Percentiles rank a stretch among this genome's conserved stretches.
Evolutionary conservation across 2,113 vertebrate genomes (phyloP).

Genomic region (Salvelinus fontinalis): DNA sequence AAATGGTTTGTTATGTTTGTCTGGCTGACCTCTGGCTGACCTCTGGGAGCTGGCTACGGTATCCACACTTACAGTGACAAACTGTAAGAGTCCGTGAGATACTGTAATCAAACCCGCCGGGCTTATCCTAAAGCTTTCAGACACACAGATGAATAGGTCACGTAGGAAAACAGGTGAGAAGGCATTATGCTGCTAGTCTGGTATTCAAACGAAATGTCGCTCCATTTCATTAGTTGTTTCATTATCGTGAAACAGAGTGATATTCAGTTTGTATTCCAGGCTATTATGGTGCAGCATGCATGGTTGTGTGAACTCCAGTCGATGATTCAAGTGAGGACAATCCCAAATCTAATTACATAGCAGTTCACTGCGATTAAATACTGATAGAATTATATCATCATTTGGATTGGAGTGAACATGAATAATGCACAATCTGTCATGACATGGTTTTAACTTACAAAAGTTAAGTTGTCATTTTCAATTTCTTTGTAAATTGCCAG

Average conservation of each 20-base stretch:
- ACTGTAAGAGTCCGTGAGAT: conserved; percentile 3
- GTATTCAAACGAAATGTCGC: too few species aligned
- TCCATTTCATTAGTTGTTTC: too few species aligned
- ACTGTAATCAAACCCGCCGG: conserved; percentile 6
- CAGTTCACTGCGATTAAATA: background rate
- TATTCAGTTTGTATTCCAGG: too few species aligned
- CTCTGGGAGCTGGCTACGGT: conserved; percentile 10
- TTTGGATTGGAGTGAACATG: background rate
- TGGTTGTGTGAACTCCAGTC: background rate
- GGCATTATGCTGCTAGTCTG: too few species aligned
- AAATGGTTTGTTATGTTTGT: background rate
- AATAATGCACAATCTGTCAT: background rate
- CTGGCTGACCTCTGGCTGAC: conserved; percentile 25
- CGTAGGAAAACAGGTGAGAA: too few species aligned
- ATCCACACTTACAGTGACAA: conserved; percentile 9
- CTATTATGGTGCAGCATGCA: background rate
- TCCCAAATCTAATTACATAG: background rate
- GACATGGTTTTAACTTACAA: background rate
- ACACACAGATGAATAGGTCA: too few species aligned
- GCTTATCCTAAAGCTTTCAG: background rate
- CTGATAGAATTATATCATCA: background rate
- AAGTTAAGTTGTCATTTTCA: background rate
- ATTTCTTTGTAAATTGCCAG: background rate
- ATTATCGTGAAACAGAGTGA: too few species aligned
- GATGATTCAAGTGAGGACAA: background rate